A percentile compares a stretch with the other conserved stretches of the same genome.
These are phyloP conservation scores for Eurytemora carolleeae DNA, from an alignment of 1,140 invertebrate genomes.

Conservation along the genomic window DNA sequence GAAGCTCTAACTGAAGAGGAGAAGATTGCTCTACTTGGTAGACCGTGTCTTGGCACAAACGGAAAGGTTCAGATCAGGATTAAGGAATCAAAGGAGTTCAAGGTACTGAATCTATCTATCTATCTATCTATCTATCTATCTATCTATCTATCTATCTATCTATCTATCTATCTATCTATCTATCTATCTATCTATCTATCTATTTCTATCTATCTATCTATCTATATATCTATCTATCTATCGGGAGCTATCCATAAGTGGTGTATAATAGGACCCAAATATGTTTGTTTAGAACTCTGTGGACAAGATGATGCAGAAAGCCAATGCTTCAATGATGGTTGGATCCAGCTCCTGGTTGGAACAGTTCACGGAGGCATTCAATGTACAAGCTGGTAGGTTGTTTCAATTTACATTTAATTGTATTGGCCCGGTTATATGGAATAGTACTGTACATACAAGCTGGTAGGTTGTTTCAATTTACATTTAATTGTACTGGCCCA, in stretches of 20 bases:
- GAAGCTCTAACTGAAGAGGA: slow-evolving; percentile 46
- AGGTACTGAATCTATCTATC: slow-evolving; percentile 36
- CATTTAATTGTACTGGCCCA: too few species aligned
- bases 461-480: too few species aligned
- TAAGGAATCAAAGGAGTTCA: slow-evolving; percentile 95
- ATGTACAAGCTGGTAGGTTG: slow-evolving; percentile 76
- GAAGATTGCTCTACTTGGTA: slow-evolving; percentile 70
- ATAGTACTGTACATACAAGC: slow-evolving; percentile 81
- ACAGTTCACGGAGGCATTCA: slow-evolving; percentile 88
- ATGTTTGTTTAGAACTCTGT: slow-evolving; percentile 63
- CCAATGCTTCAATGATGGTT: slow-evolving; percentile 76
- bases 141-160: too few species aligned
- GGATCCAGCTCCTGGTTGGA: slow-evolving; percentile 96
- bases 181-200: too few species aligned
- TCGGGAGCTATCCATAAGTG: too few species aligned
- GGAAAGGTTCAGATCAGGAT: slow-evolving; percentile 63
- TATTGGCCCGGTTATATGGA: too few species aligned
- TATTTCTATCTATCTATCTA: too few species aligned
- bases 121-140: too few species aligned
- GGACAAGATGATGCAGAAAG: slow-evolving; percentile 87
- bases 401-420: too few species aligned
- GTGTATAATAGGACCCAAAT: too few species aligned
- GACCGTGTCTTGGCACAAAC: slow-evolving; percentile 66
- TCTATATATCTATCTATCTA: too few species aligned
- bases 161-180: too few species aligned